phyloP scores from a whole-genome alignment of 2,797 vertebrate genomes.

The Lophotriccus pileatus region DNA sequence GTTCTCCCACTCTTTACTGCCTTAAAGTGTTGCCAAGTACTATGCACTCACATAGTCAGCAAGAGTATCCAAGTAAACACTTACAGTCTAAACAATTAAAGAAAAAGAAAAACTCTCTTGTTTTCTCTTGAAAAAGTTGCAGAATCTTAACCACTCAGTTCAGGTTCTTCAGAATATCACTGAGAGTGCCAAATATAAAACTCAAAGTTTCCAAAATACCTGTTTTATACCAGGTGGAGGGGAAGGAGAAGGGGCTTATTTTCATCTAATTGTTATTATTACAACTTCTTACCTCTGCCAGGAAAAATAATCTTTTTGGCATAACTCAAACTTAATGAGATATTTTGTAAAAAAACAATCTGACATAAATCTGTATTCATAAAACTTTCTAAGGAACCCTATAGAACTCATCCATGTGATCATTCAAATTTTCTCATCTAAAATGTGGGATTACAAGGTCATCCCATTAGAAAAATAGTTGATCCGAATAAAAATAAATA shows the following conservation, averaged over 20 bases:
- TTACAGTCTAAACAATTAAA: neutral
- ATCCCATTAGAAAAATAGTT: neutral
- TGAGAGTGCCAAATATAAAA: neutral
- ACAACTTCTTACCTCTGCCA: neutral
- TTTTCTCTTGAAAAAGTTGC: neutral
- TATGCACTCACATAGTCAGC: neutral
- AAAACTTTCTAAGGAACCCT: neutral
- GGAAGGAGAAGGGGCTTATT: neutral
- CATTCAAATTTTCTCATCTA: neutral
- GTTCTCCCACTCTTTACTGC: neutral
- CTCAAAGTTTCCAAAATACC: neutral
- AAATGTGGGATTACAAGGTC: neutral
- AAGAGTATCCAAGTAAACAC: neutral
- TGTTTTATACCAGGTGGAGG: neutral
- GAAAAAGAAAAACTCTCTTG: neutral
- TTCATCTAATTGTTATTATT: neutral
- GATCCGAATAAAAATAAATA: neutral
- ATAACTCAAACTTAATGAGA: neutral
- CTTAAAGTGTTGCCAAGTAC: neutral
- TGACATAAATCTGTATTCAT: neutral
- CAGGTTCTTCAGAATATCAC: neutral
- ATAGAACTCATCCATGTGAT: neutral
- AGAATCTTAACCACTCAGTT: neutral
- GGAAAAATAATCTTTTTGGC: neutral
- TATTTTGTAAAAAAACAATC: neutral